Evolutionary conservation across 1,140 invertebrate species (phyloP).

Genomic region (Apis laboriosa): DNA sequence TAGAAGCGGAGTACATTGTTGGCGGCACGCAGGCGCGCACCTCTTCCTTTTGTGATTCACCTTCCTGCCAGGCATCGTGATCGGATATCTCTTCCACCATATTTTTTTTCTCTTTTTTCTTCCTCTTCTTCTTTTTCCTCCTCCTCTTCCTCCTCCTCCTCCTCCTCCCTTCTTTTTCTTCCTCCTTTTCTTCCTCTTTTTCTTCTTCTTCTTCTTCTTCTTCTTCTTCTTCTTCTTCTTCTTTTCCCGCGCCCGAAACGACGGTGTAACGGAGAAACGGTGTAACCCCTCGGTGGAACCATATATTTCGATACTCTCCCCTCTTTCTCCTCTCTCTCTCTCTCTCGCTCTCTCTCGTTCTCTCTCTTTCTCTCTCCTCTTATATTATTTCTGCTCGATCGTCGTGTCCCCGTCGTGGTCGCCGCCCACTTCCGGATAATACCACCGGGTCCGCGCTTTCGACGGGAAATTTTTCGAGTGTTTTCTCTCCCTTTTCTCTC

Average conservation of each 20-base stretch:
- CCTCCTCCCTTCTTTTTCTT: too few relatives aligned
- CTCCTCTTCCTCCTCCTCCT: not conserved
- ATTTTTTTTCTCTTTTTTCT: too few relatives aligned
- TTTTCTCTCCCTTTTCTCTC: too few relatives aligned
- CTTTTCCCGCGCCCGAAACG: too few relatives aligned
- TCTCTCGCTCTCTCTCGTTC: too few relatives aligned
- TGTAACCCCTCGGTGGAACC: too few relatives aligned
- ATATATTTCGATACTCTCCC: too few relatives aligned
- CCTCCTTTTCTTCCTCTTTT: too few relatives aligned
- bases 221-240: not conserved
- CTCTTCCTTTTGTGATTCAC: slow-evolving; percentile 54
- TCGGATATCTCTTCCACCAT: too few relatives aligned
- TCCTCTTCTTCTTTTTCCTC: slow-evolving; percentile 19
- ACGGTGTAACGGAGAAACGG: too few relatives aligned
- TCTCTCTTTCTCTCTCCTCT: not conserved
- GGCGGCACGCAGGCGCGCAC: slow-evolving; percentile 68
- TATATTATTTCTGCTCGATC: not conserved
- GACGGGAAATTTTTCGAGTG: not conserved
- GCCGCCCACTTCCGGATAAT: rapidly evolving
- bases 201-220: too few relatives aligned
- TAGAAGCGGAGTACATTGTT: slow-evolving; percentile 72
- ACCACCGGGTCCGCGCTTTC: not conserved
- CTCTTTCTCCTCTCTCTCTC: too few relatives aligned
- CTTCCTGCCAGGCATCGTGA: not conserved
- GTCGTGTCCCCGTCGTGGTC: not conserved